Evolutionary conservation across 2,888 invertebrate species (phyloP).

Genomic region (Gymnocheta viridis): DNA sequence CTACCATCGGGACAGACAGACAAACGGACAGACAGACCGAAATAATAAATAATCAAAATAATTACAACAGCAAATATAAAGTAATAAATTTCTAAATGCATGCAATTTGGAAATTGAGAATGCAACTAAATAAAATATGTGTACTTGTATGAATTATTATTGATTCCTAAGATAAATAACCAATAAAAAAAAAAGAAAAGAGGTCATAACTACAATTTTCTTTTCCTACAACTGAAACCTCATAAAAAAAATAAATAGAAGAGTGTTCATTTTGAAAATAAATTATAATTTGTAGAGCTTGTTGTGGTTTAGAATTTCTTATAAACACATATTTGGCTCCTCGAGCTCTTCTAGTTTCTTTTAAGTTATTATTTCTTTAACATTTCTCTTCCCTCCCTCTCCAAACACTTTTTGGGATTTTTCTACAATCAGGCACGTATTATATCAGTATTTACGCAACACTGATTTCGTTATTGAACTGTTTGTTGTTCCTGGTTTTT

Average conservation of each 20-base stretch:
- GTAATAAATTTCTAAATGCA: conserved; percentile 42
- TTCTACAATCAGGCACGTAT: conserved; percentile 61
- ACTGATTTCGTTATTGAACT: conserved; percentile 68
- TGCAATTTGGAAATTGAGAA: conserved; percentile 50
- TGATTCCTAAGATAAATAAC: conserved; percentile 38
- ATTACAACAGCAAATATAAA: conserved; percentile 31
- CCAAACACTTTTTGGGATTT: neutral
- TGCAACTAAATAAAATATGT: conserved; percentile 25
- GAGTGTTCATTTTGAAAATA: conserved; percentile 16
- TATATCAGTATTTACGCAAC: conserved; percentile 70
- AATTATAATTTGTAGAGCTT: conserved; percentile 48
- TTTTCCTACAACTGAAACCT: neutral
- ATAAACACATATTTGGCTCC: neutral
- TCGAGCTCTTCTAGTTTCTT: neutral
- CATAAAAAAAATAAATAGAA: conserved; percentile 11
- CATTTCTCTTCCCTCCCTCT: neutral
- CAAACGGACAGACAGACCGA: no score
- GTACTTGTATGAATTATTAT: conserved; percentile 23
- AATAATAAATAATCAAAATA: conserved; percentile 40
- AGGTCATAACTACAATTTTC: conserved; percentile 43
- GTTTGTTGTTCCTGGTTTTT: conserved; percentile 26
- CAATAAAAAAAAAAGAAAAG: conserved; percentile 2
- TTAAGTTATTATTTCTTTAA: conserved; percentile 56
- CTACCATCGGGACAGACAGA: conserved; percentile 1
- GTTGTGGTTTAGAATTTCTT: conserved; percentile 32